Conservation (phyloP, 1,140 invertebrate species). For the Phocides pigmalion region DNA sequence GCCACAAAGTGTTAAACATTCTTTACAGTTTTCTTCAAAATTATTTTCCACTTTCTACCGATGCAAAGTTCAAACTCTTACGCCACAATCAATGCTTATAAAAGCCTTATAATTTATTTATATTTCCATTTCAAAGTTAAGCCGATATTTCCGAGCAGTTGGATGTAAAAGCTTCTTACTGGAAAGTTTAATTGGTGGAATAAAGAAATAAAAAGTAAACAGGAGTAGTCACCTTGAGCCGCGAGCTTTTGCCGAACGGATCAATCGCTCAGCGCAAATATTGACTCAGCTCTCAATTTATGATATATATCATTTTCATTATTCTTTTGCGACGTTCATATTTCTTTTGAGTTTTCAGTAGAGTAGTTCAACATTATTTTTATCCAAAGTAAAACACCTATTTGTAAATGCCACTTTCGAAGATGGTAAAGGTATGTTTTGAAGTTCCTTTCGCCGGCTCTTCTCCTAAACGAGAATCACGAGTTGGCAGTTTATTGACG, state of each 20-base stretch:
- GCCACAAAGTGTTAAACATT: too few species aligned
- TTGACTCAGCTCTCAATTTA: conserved; percentile 8
- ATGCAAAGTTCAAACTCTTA: too few species aligned
- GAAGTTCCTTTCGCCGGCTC: too few species aligned
- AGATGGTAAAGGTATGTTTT: too few species aligned
- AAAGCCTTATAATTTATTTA: conserved; percentile 1
- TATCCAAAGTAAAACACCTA: too few species aligned
- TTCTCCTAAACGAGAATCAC: too few species aligned
- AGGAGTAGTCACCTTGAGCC: neutral
- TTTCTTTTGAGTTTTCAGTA: neutral
- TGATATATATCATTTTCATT: conserved; percentile 5
- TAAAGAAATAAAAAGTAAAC: conserved; percentile 8
- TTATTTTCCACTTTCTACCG: too few species aligned
- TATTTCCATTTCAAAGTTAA: neutral
- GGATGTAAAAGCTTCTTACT: neutral
- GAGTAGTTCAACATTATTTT: neutral
- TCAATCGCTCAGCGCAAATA: conserved; percentile 2
- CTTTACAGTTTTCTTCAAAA: too few species aligned
- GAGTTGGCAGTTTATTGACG: too few species aligned
- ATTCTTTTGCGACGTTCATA: neutral
- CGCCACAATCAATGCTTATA: too few species aligned
- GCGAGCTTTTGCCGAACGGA: neutral
- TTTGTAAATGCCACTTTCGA: neutral
- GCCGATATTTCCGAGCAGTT: neutral
- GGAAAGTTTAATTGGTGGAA: neutral